These are phyloP conservation scores for Drosophila varians DNA, from an alignment of 1,140 invertebrate genomes.

Conservation along the genomic window DNA sequence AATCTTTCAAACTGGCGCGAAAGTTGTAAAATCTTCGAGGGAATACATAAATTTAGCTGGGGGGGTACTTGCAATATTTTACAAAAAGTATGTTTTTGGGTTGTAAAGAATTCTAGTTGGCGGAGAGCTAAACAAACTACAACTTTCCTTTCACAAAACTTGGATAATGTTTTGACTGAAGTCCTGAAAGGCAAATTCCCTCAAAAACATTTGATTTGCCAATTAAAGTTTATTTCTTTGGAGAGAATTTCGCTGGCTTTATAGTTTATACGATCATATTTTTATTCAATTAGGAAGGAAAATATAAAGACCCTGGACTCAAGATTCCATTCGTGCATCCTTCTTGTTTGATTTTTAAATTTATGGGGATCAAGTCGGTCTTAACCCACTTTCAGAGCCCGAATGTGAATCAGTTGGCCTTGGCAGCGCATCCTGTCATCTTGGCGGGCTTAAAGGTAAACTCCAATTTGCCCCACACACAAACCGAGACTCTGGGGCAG, in stretches of 20 bases:
- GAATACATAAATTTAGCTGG: neutral
- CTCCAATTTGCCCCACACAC: constrained; percentile 37
- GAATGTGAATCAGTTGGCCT: constrained; percentile 27
- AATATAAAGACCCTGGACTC: constrained; percentile 8
- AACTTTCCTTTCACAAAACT: no score
- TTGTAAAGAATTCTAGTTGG: neutral
- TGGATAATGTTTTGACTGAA: no score
- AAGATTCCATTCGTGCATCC: constrained; percentile 3
- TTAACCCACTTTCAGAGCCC: constrained; percentile 40
- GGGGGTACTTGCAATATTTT: neutral
- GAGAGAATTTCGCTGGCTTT: no score
- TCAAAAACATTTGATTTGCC: no score
- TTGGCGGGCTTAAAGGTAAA: constrained; percentile 42
- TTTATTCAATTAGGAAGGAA: neutral
- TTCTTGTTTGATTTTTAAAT: constrained; percentile 13
- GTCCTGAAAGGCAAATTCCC: no score
- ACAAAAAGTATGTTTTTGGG: neutral
- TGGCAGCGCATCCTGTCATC: constrained; percentile 37
- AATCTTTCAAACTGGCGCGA: neutral
- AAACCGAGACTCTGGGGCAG: neutral
- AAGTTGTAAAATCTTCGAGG: constrained; percentile 19
- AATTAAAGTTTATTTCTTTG: no score
- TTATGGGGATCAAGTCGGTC: constrained; percentile 20
- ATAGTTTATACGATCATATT: no score
- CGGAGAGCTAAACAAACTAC: no score